These are phyloP conservation scores for Macrophya annulata DNA, from an alignment of 2,888 invertebrate genomes.

Conservation along the genomic window DNA sequence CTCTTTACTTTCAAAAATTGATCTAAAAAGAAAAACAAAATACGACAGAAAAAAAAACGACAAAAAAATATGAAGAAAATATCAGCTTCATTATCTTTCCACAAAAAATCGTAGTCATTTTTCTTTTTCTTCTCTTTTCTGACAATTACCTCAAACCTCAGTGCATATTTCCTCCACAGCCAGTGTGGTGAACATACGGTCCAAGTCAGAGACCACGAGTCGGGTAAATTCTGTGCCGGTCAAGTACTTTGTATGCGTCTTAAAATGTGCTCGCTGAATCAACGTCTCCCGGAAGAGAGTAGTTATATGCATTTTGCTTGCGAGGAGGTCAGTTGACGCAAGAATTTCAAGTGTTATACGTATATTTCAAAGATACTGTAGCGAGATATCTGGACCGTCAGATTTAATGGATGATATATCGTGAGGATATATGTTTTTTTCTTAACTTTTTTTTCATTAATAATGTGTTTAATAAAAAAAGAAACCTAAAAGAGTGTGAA, in stretches of 20 bases:
- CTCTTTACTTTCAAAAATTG: neutral
- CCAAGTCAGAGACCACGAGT: slow-evolving; percentile 25
- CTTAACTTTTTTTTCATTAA: neutral
- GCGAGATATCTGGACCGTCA: slow-evolving; percentile 18
- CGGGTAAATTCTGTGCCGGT: slow-evolving; percentile 12
- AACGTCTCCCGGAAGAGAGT: slow-evolving; percentile 31
- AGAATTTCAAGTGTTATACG: slow-evolving; percentile 44
- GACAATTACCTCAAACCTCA: neutral
- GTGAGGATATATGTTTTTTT: neutral
- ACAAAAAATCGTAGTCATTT: neutral
- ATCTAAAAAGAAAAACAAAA: neutral
- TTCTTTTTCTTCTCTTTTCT: neutral
- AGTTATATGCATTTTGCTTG: slow-evolving; percentile 12
- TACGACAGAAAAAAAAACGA: too few species aligned
- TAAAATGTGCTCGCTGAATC: slow-evolving; percentile 41
- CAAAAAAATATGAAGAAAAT: too few species aligned
- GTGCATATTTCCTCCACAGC: neutral
- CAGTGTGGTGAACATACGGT: neutral
- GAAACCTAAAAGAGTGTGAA: neutral
- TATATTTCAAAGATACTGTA: slow-evolving; percentile 1
- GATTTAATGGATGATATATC: slow-evolving; percentile 28
- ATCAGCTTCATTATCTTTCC: neutral
- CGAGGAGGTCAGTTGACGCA: slow-evolving; percentile 33
- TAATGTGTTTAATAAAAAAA: neutral
- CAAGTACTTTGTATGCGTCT: slow-evolving; percentile 49